These are phyloP conservation scores for Chrysemys picta DNA, from an alignment of 2,113 vertebrate genomes.

Conservation along the genomic window DNA sequence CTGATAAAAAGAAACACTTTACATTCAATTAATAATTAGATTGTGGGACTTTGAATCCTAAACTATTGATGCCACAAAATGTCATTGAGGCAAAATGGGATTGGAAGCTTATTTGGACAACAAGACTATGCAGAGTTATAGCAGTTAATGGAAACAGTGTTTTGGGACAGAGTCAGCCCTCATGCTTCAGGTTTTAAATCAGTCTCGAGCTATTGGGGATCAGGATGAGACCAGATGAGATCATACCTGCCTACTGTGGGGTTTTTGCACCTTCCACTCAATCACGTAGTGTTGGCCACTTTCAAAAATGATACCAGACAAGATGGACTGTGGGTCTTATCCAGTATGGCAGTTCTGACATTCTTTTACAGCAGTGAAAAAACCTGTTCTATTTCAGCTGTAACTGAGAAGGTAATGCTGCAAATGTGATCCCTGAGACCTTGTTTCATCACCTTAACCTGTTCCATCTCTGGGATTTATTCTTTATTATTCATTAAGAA, in stretches of 20 bases:
- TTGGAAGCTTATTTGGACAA: background rate
- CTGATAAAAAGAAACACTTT: background rate
- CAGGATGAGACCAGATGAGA: background rate
- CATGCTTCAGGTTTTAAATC: background rate
- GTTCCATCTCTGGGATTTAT: background rate
- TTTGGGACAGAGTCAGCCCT: background rate
- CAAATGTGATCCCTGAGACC: background rate
- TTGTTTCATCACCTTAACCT: background rate
- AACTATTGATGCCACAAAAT: background rate
- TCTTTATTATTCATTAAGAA: background rate
- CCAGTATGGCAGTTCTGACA: background rate
- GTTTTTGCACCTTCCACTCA: background rate
- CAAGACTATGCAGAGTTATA: background rate
- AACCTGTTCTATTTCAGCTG: background rate
- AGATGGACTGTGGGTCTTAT: background rate
- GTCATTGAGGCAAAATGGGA: background rate
- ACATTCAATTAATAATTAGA: background rate
- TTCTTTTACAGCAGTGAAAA: background rate
- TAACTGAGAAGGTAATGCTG: background rate
- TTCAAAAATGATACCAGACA: background rate
- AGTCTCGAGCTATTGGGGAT: background rate
- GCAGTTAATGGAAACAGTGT: background rate
- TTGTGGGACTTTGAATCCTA: background rate
- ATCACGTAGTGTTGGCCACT: accelerated
- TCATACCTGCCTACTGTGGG: background rate